Evolutionary conservation across 2,888 invertebrate species (phyloP), one percentile per base, ranked within the genome.

Genomic region (Caenorhabditis sp.): DNA sequence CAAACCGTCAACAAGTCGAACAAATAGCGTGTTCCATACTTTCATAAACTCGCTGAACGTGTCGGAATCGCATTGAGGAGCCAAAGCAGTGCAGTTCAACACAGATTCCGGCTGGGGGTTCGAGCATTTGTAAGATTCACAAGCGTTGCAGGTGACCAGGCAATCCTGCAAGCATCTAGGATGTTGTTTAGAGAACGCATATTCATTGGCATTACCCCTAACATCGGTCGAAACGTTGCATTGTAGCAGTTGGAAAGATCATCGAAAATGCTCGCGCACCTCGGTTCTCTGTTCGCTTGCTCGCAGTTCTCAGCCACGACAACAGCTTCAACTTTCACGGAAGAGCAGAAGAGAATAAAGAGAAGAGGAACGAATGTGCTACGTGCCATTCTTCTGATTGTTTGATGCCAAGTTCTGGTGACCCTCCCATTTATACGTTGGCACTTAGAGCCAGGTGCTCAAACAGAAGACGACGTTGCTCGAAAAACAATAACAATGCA

Each of bases 81-180:
- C 68, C 5, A 80, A n/a, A 1, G 71, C 66, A 0, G 80, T 50
- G 45, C 80, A 80, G 20, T 80, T 80, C 26, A 80, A 48, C 15
- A 52, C 48, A 2, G 71, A 48, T 3, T 80, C 80, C 9, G 78
- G 75, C 43, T 78, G 80, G 9, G 78, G 80, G 35, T 80, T 80
- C 2, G 43, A 27, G 61, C 80, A 80, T 15, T 43, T 71, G 52
- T 70, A 80, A 0, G 80, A 70, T 4, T 80, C 80, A 15, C 80
- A 80, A n/a, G 75, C 65, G 37, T 62, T 71, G 27, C 80, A 80
- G 1, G 80, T 80, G 2, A 80, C 80, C 2, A 78, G 58, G 32
- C 80, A 80, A 32, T 75, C 78, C 78, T 78, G 24, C 5, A 59
- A 68, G 24, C 2, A 9, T 3, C 15, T 20, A 17, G 13, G 22